Base-by-base conservation (phyloP, 1,140 invertebrate genomes). In the Archegozetes longisetosus region DNA sequence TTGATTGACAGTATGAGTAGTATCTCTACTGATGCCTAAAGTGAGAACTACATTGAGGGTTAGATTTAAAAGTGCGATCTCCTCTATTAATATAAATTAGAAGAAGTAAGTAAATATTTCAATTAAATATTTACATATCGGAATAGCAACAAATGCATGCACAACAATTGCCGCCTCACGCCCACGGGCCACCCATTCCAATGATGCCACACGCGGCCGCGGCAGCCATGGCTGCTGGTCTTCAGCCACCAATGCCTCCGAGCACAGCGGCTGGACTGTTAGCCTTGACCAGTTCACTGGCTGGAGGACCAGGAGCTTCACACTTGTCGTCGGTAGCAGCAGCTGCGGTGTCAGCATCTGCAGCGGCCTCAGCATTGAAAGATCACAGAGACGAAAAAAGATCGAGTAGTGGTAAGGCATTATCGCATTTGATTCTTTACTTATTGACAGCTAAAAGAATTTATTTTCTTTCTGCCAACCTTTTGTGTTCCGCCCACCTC, bases 81-180 rank as follows among this genome's bases (percentile, higher is more conserved):
- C n/a, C n/a, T n/a, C n/a, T n/a, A n/a, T n/a, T n/a, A n/a, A n/a
- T n/a, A n/a, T n/a, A n/a, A n/a, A n/a, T n/a, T n/a, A n/a, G n/a
- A n/a, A n/a, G n/a, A n/a, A n/a, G n/a, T n/a, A n/a, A n/a, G n/a
- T n/a, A n/a, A n/a, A n/a, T n/a, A n/a, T n/a, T n/a, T n/a, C n/a
- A n/a, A n/a, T n/a, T n/a, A n/a, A n/a, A n/a, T n/a, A n/a, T n/a
- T n/a, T n/a, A n/a, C n/a, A n/a, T n/a, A n/a, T n/a, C n/a, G n/a
- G n/a, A n/a, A 60, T 70, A 78, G 70, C 86, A 89, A 73, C 87
- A 91, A 75, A 89, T 92, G 86, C 88, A 92, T 68, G 86, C 88
- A 6, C 82, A 88, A 69, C 85, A 90, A 71, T 68, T 91, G 62
- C 86, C 86, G 23, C 64, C 66, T 20, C 64, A 66, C 4, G 82